Percentiles rank a stretch among this genome's conserved stretches.
Evolutionary conservation across 2,888 invertebrate species (phyloP).

Genomic region (Phymatocera aterrima): DNA sequence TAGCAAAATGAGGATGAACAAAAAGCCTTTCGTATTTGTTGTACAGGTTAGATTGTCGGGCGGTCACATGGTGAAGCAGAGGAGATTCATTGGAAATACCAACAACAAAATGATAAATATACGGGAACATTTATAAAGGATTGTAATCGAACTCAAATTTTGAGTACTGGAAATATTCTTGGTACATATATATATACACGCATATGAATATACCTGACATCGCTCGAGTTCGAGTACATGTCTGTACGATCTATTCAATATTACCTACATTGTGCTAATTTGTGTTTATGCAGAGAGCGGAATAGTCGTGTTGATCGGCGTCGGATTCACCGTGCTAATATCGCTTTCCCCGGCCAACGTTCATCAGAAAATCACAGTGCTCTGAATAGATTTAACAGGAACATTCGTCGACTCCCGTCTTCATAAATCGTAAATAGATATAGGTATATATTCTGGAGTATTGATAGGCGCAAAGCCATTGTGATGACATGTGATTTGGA

Average conservation of each 20-base stretch:
- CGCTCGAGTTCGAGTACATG: neutral
- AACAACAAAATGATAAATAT: conserved; percentile 72
- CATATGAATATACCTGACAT: too few relatives aligned
- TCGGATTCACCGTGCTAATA: neutral
- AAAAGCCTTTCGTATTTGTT: neutral
- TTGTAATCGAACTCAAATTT: conserved; percentile 28
- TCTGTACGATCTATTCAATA: neutral
- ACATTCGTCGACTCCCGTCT: neutral
- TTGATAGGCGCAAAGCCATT: neutral
- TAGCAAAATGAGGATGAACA: neutral
- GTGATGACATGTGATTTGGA: conserved; percentile 33
- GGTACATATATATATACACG: neutral
- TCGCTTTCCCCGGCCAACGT: neutral
- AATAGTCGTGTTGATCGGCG: conserved; percentile 8
- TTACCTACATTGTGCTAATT: conserved; percentile 15
- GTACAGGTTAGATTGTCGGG: conserved; percentile 65
- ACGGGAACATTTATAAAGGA: conserved; percentile 64
- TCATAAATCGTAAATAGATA: neutral
- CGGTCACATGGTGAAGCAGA: conserved; percentile 71
- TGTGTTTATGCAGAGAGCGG: neutral
- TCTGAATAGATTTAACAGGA: neutral
- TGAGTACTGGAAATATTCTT: conserved; percentile 44
- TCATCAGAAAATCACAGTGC: neutral
- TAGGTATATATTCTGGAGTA: conserved; percentile 4
- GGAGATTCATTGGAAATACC: conserved; percentile 70